These are phyloP conservation scores for Tigriopus japonicus DNA, from an alignment of 1,140 invertebrate genomes.

Conservation along the genomic window DNA sequence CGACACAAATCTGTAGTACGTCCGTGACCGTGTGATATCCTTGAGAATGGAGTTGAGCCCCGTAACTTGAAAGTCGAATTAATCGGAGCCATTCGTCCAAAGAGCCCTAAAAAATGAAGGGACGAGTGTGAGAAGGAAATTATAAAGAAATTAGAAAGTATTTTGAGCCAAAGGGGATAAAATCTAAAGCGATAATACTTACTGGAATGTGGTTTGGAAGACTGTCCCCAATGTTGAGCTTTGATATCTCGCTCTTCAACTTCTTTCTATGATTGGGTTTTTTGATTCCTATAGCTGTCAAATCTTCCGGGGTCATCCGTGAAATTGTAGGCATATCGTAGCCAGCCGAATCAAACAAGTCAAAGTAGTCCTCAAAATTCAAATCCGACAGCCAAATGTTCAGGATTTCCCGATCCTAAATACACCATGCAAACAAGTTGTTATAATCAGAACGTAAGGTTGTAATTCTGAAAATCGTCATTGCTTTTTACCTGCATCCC, in stretches of 20 bases:
- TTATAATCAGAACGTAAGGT: too few species aligned
- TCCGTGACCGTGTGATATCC: conserved; percentile 76
- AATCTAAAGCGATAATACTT: conserved; percentile 24
- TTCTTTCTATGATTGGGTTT: conserved; percentile 91
- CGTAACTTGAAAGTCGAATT: conserved; percentile 76
- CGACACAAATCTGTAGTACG: conserved; percentile 79
- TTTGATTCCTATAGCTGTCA: conserved; percentile 45
- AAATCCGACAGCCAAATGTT: conserved; percentile 83
- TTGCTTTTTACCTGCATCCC: conserved; percentile 32
- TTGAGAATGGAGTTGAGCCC: conserved; percentile 63
- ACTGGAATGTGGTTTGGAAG: conserved; percentile 78
- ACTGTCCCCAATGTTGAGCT: conserved; percentile 80
- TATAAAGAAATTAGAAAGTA: too few species aligned
- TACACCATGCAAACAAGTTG: too few species aligned
- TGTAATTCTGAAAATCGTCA: not conserved
- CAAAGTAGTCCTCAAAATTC: conserved; percentile 87
- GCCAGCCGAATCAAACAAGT: conserved; percentile 77
- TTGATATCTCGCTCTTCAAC: conserved; percentile 86
- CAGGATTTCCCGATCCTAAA: conserved; percentile 73
- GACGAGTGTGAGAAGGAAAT: too few species aligned
- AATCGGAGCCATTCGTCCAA: conserved; percentile 82
- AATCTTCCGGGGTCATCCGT: conserved; percentile 84
- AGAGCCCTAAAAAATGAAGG: conserved; percentile 47
- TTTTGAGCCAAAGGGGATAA: too few species aligned
- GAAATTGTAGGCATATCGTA: conserved; percentile 95